Evolutionary conservation across 1,140 invertebrate species (phyloP), one percentile per base, ranked within the genome.

Genomic region (Drosophila paulistorum): DNA sequence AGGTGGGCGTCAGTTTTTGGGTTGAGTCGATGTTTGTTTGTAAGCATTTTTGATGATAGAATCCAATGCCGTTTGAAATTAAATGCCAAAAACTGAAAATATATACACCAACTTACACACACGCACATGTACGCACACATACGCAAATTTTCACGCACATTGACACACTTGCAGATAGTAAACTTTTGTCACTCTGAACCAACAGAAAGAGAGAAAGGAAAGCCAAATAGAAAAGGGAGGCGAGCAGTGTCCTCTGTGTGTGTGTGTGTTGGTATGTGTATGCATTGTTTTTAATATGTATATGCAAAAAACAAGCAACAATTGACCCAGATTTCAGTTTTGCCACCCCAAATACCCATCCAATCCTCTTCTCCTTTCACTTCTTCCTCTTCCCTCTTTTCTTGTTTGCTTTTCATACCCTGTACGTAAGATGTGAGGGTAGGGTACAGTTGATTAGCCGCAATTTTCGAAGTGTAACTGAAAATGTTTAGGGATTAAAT

Each of bases 301-400:
- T 82, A 68, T 71, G 68, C 54, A 67, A 67, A 57, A 59, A 79
- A 42, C 77, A 73, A 74, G 86, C 83, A 83, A 89, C 81, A 90
- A 85, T 82, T 91, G 83, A 90, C 90, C 90, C 83, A 91, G 86
- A 90, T 91, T 89, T 90, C 54, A 65, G 58, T 59, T 65, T 30
- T 23, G 58, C 62, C 62, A 64, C 54, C 59, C 33, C 37, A 45
- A 37, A 37, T 13, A 39, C 26, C n/a, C 51, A 20, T 20, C 7
- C 37, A 79, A 33, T 17, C 41, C 37, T 51, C 11, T n/a, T 23
- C 37, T 42, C 23, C 68, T 33, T 33, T 42, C 26, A 17, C n/a
- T n/a, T 13, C n/a, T 55, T 33, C 10, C 23, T 10, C 51, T 64
- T 11, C 51, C 11, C 17, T 20, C 37, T 13, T 3, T 39, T 48